Evolutionary conservation across 2,113 vertebrate genomes (phyloP).

Genomic region (Prietella phreatophila): DNA sequence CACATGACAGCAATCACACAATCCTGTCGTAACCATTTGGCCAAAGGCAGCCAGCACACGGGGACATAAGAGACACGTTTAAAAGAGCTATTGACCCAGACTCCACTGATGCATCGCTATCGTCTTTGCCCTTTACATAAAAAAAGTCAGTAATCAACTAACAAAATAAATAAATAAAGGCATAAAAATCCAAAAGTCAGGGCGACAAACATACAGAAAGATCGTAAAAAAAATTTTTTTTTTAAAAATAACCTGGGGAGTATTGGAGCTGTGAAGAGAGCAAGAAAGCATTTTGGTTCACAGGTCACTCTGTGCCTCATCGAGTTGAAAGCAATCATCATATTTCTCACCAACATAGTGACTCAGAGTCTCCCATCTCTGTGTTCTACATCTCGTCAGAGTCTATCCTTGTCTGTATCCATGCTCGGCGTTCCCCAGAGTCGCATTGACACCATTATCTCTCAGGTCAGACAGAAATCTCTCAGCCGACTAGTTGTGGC

Average conservation of each 20-base stretch:
- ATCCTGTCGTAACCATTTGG: conserved; percentile 37
- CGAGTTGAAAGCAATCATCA: not conserved
- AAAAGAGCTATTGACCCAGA: conserved; percentile 22
- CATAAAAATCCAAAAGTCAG: conserved; percentile 17
- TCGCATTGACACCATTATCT: conserved; percentile 68
- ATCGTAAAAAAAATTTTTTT: too few relatives aligned
- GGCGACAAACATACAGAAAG: conserved; percentile 31
- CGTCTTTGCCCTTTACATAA: conserved; percentile 28
- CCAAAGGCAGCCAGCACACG: conserved; percentile 60
- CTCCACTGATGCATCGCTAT: conserved; percentile 32
- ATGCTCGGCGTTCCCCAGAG: conserved; percentile 45
- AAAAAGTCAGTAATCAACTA: not conserved
- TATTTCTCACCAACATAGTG: too few relatives aligned
- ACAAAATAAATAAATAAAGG: conserved; percentile 1
- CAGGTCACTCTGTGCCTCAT: not conserved
- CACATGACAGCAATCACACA: conserved; percentile 59
- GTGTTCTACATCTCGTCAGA: conserved; percentile 2
- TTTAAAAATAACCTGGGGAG: not conserved
- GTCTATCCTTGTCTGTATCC: conserved; percentile 28
- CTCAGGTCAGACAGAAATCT: conserved; percentile 56
- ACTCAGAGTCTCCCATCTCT: not conserved
- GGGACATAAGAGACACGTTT: conserved; percentile 64
- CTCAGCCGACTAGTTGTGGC: conserved; percentile 8
- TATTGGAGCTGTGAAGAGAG: not conserved
- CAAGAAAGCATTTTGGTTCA: conserved; percentile 12